Conservation (phyloP, 2,113 vertebrate genomes). For the Chionodraco myersi region DNA sequence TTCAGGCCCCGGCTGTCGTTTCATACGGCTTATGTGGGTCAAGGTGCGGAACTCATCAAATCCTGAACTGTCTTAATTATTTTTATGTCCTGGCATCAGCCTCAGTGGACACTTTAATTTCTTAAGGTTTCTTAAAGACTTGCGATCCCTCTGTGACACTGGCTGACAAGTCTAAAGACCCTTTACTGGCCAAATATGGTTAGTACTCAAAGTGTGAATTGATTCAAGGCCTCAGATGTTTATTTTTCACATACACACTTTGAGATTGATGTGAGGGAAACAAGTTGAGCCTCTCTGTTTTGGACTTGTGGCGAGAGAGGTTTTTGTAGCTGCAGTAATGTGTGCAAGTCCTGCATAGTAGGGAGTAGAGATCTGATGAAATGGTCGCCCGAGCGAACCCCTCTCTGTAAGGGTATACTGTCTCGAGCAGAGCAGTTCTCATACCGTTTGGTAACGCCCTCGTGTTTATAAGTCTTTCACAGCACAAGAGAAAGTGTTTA, state of each 20-base stretch:
- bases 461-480: neutral
- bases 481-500: neutral
- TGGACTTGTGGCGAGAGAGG: neutral
- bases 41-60: conserved; percentile 60
- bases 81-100: conserved; percentile 61
- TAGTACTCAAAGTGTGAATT: neutral
- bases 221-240: neutral
- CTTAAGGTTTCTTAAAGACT: conserved; percentile 48
- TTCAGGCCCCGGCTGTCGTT: conserved; percentile 63
- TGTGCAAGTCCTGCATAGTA: neutral
- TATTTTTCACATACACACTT: neutral
- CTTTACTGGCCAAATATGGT: neutral
- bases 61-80: conserved; percentile 62
- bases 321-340: conserved; percentile 1
- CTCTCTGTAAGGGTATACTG: neutral
- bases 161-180: conserved; percentile 2
- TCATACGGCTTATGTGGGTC: conserved; percentile 57
- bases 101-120: conserved; percentile 33
- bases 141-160: conserved; percentile 21
- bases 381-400: neutral
- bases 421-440: conserved; percentile 1
- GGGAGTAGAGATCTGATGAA: conserved; percentile 10
- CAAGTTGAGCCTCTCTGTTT: neutral
- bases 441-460: neutral
- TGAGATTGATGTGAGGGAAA: neutral